Conservation (phyloP, 2,888 invertebrate species). For the Tenthredo mesomela region DNA sequence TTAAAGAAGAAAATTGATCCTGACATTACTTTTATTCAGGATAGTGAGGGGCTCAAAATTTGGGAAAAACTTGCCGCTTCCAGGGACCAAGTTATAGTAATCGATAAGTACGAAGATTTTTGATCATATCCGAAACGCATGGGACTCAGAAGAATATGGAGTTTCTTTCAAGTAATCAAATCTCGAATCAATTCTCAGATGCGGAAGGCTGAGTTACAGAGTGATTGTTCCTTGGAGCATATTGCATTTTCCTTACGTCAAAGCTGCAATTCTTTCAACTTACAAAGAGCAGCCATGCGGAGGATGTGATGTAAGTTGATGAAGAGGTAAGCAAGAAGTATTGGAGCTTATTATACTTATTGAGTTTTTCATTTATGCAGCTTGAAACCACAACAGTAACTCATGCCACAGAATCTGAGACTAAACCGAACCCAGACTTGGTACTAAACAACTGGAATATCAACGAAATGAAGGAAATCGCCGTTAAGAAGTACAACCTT, state of each 20-base stretch:
- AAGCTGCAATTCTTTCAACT: constrained; percentile 75
- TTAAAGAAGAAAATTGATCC: constrained; percentile 57
- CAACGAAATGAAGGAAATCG: constrained; percentile 32
- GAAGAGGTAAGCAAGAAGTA: neutral
- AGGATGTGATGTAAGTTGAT: constrained; percentile 64
- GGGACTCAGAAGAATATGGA: neutral
- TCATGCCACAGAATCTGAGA: neutral
- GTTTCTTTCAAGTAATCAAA: neutral
- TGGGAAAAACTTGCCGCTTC: constrained; percentile 67
- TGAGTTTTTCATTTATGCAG: neutral
- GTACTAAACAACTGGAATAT: neutral
- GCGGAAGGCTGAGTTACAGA: constrained; percentile 74
- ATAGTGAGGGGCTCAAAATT: constrained; percentile 63
- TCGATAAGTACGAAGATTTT: constrained; percentile 65
- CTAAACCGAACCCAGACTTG: neutral
- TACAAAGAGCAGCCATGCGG: constrained; percentile 75
- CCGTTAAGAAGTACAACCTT: constrained; percentile 27
- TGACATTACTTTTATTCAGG: constrained; percentile 66
- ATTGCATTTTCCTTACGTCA: constrained; percentile 74
- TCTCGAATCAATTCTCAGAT: constrained; percentile 62
- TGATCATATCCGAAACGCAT: neutral
- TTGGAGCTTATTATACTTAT: neutral
- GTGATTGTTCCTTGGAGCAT: constrained; percentile 76
- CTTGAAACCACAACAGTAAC: neutral
- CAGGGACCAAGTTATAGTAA: constrained; percentile 69